Evolutionary conservation across 1,140 invertebrate species (phyloP).

Genomic region (Diabrotica virgifera): DNA sequence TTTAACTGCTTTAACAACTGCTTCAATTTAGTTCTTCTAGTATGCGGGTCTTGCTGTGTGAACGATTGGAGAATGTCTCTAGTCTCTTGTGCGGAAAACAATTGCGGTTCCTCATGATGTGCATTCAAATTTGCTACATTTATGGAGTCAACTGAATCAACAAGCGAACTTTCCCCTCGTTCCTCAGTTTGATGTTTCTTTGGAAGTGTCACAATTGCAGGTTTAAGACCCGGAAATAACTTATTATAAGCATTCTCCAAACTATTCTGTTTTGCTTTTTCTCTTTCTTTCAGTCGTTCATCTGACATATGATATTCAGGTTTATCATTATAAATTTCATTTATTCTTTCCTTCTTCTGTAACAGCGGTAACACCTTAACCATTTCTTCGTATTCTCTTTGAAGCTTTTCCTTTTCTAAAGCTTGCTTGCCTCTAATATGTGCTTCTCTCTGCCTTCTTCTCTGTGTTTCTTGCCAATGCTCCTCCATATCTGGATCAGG

Average conservation of each 20-base stretch:
- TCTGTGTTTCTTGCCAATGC: constrained; percentile 34
- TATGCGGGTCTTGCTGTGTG: constrained; percentile 24
- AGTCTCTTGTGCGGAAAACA: constrained; percentile 33
- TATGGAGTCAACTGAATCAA: constrained; percentile 19
- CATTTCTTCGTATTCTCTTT: constrained; percentile 51
- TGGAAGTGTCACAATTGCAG: constrained; percentile 32
- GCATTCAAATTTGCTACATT: constrained; percentile 35
- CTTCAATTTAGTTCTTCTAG: constrained; percentile 34
- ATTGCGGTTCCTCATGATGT: constrained; percentile 23
- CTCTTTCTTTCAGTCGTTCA: constrained; percentile 35
- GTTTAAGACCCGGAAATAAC: constrained; percentile 34
- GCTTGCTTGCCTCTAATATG: constrained; percentile 51
- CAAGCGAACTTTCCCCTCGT: constrained; percentile 16
- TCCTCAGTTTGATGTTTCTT: constrained; percentile 10
- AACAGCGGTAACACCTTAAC: constrained; percentile 47
- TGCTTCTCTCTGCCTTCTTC: constrained; percentile 38
- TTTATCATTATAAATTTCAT: constrained; percentile 37
- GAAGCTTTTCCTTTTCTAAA: constrained; percentile 50
- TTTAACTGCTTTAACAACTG: constrained; percentile 37
- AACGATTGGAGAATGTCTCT: constrained; percentile 31
- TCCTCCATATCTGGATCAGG: constrained; percentile 28
- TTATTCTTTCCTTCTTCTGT: constrained; percentile 44
- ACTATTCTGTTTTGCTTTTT: constrained; percentile 37
- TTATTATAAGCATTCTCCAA: constrained; percentile 43
- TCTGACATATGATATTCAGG: constrained; percentile 43